These are phyloP conservation scores for Sarcophaga subvicina DNA, from an alignment of 2,888 invertebrate species.

Conservation along the genomic window DNA sequence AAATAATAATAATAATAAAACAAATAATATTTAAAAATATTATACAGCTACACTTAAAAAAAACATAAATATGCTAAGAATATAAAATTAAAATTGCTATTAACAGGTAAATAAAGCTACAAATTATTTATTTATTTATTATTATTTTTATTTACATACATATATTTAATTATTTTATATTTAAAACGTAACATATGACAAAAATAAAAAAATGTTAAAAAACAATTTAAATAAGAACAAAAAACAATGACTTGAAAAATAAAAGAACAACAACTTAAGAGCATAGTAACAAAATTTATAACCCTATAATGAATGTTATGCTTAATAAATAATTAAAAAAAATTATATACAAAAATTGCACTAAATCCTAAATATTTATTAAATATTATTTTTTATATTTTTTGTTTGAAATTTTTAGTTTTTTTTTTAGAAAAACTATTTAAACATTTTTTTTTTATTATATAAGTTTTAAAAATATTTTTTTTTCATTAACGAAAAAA, in stretches of 20 bases:
- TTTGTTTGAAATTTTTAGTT: conserved; percentile 38
- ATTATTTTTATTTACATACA: not conserved
- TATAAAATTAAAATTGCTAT: not conserved
- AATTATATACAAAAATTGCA: conserved; percentile 75
- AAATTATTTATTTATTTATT: conserved; percentile 28
- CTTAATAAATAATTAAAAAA: conserved; percentile 62
- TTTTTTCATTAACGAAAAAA: conserved; percentile 31
- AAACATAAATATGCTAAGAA: not conserved
- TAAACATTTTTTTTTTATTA: not conserved
- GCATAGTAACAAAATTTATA: conserved; percentile 63
- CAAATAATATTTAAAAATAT: conserved; percentile 30
- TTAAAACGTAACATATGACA: conserved; percentile 32
- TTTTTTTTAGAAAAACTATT: conserved; percentile 9
- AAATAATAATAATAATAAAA: not conserved
- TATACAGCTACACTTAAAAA: conserved; percentile 50
- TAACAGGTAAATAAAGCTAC: conserved; percentile 59
- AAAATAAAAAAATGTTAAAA: conserved; percentile 77
- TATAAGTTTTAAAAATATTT: conserved; percentile 12
- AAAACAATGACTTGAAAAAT: not conserved
- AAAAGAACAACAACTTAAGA: not conserved
- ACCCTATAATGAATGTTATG: conserved; percentile 68
- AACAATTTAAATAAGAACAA: conserved; percentile 74
- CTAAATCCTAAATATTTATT: conserved; percentile 72
- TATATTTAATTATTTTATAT: no score
- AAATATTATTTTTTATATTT: conserved; percentile 46